Percentiles rank a stretch among this genome's conserved stretches.
Conservation (phyloP, 2,888 invertebrate species). For the Diploptera punctata region DNA sequence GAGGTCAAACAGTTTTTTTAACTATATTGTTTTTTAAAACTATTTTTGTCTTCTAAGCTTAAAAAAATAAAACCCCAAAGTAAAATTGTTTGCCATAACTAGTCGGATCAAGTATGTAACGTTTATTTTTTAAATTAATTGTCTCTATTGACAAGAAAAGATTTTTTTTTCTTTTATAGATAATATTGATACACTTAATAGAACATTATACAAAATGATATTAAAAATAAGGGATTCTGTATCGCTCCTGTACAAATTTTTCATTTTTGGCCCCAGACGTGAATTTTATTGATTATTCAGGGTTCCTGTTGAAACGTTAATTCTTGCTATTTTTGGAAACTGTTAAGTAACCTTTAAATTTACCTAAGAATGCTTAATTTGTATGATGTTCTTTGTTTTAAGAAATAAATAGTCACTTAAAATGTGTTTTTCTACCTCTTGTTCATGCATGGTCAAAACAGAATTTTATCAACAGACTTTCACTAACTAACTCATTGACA, state of each 20-base stretch:
- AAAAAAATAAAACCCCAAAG: conserved; percentile 15
- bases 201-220: conserved; percentile 14
- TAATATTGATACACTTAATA: conserved; percentile 13
- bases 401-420: conserved; percentile 29
- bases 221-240: conserved; percentile 8
- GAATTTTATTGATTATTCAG: conserved; percentile 35
- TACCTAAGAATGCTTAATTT: conserved; percentile 37
- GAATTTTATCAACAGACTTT: no score
- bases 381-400: conserved; percentile 38
- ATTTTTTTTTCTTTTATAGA: conserved; percentile 5
- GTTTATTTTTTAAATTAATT: conserved; percentile 7
- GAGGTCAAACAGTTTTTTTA: no score
- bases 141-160: conserved; percentile 12
- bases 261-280: conserved; percentile 12
- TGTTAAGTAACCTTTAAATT: conserved; percentile 34
- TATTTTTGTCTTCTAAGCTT: conserved; percentile 7
- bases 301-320: conserved; percentile 37
- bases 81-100: conserved; percentile 24
- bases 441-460: no score
- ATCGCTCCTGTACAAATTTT: conserved; percentile 18
- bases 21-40: no score
- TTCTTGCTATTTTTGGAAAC: conserved; percentile 38
- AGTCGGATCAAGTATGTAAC: conserved; percentile 10
- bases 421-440: background rate
- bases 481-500: no score